Percentiles rank a stretch among this genome's conserved stretches.
Conservation (phyloP, 2,113 vertebrate species). For the Dascyllus trimaculatus region DNA sequence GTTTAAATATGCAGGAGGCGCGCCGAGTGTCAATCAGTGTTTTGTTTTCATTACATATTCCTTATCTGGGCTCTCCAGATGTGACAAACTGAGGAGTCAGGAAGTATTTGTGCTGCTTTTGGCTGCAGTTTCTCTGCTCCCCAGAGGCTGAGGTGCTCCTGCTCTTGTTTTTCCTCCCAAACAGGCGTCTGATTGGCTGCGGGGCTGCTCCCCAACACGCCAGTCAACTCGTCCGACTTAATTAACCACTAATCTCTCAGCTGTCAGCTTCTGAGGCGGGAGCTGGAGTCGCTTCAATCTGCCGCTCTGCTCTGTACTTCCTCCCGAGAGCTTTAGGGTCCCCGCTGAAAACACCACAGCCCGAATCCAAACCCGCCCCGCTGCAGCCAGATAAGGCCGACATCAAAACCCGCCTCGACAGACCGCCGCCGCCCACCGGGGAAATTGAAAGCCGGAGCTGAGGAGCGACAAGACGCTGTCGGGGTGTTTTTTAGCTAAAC, state of each 20-base stretch:
- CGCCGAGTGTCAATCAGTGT: slow-evolving; percentile 57
- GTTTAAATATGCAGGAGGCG: slow-evolving; percentile 44
- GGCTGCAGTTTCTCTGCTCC: slow-evolving; percentile 36
- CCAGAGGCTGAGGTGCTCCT: slow-evolving; percentile 41
- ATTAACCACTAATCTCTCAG: slow-evolving; percentile 80
- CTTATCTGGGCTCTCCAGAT: slow-evolving; percentile 71
- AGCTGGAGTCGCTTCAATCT: slow-evolving; percentile 75
- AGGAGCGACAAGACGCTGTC: slow-evolving; percentile 52
- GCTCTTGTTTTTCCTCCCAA: slow-evolving; percentile 50
- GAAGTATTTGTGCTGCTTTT: slow-evolving; percentile 53
- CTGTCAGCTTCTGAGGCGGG: slow-evolving; percentile 74
- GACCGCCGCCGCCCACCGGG: slow-evolving; percentile 68
- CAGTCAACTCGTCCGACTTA: slow-evolving; percentile 72
- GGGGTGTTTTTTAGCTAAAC: neutral
- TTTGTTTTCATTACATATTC: slow-evolving; percentile 57
- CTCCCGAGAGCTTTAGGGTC: slow-evolving; percentile 60
- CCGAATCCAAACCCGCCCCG: neutral
- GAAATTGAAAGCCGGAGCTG: slow-evolving; percentile 63
- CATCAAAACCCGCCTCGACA: slow-evolving; percentile 63
- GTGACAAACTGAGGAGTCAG: slow-evolving; percentile 45
- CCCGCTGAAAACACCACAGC: slow-evolving; percentile 11
- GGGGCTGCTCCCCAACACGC: slow-evolving; percentile 59
- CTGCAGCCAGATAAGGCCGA: slow-evolving; percentile 34
- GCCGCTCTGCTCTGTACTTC: slow-evolving; percentile 51
- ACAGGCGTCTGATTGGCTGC: slow-evolving; percentile 64